These are phyloP conservation scores for Esox masquinongy DNA, from an alignment of 2,797 vertebrate genomes.

Conservation along the genomic window DNA sequence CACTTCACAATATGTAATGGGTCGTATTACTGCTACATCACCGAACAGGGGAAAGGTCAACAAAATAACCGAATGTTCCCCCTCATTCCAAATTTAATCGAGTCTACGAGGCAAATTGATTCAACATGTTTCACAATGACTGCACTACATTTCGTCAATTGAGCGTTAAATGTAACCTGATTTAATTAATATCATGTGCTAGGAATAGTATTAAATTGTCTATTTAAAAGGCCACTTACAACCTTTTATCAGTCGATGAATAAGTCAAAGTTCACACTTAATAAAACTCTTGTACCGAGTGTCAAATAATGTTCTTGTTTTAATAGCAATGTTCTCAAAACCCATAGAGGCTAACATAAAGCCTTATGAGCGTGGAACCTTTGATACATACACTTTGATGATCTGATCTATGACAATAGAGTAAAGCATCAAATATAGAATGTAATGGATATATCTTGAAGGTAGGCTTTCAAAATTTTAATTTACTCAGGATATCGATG, in stretches of 20 bases:
- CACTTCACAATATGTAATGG: constrained; percentile 29
- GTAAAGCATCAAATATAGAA: background rate
- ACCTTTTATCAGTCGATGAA: constrained; percentile 62
- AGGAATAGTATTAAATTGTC: constrained; percentile 63
- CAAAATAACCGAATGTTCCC: constrained; percentile 69
- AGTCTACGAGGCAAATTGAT: constrained; percentile 72
- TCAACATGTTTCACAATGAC: constrained; percentile 74
- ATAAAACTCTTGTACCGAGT: constrained; percentile 61
- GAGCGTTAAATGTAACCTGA: constrained; percentile 76
- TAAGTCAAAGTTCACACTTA: constrained; percentile 67
- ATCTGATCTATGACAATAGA: background rate
- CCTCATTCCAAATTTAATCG: constrained; percentile 76
- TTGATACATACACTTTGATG: background rate
- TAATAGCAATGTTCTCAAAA: constrained; percentile 10
- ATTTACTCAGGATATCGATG: background rate
- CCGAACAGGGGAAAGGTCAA: constrained; percentile 65
- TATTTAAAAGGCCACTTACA: constrained; percentile 64
- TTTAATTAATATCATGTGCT: constrained; percentile 68
- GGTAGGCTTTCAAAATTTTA: background rate
- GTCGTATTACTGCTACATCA: constrained; percentile 46
- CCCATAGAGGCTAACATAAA: background rate
- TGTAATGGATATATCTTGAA: background rate
- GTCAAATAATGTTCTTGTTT: constrained; percentile 43
- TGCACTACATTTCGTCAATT: constrained; percentile 72
- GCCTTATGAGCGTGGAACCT: background rate